Evolutionary conservation across 2,797 vertebrate species (phyloP).

Genomic region (Agapornis canus): DNA sequence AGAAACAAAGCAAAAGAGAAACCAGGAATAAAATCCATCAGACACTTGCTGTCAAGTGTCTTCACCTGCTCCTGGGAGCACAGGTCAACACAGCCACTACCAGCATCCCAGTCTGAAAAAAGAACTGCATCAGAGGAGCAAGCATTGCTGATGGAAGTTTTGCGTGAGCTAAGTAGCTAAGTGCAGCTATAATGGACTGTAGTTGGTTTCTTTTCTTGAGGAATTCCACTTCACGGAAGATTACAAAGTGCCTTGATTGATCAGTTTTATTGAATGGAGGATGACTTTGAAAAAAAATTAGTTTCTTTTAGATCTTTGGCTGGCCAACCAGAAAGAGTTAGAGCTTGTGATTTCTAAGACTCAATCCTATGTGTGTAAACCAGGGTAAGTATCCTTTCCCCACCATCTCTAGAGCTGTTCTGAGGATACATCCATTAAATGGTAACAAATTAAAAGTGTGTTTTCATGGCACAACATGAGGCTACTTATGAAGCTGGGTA

Average conservation of each 20-base stretch:
- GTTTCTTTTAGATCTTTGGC: background rate
- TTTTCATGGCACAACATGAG: background rate
- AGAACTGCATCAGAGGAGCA: background rate
- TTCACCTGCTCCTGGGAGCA: background rate
- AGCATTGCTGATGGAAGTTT: background rate
- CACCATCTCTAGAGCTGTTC: background rate
- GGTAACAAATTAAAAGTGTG: background rate
- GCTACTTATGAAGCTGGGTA: background rate
- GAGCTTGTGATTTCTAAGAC: background rate
- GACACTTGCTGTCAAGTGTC: background rate
- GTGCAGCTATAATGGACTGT: background rate
- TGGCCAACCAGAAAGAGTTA: background rate
- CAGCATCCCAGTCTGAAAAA: background rate
- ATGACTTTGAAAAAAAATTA: background rate
- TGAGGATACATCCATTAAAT: fast-evolving
- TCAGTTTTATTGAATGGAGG: background rate
- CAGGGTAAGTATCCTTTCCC: background rate
- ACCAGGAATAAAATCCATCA: background rate
- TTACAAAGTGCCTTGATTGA: background rate
- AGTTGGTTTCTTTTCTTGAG: background rate
- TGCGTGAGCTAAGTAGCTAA: background rate
- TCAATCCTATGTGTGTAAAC: background rate
- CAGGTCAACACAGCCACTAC: background rate
- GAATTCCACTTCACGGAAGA: background rate
- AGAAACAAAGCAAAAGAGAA: background rate